Evolutionary conservation across 2,113 vertebrate species (phyloP).

Genomic region (Callithrix jacchus): DNA sequence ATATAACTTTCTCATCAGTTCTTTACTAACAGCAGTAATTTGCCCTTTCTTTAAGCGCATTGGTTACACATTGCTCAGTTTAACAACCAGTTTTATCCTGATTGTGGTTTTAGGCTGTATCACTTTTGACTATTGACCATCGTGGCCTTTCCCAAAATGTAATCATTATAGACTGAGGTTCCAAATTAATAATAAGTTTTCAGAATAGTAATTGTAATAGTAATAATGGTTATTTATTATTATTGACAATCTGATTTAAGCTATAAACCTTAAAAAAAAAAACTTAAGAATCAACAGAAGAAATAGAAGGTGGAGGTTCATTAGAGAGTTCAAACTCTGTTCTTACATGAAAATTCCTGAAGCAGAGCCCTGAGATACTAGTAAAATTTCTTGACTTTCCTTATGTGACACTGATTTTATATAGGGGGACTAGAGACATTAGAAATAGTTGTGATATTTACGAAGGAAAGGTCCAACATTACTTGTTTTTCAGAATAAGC

Average conservation of each 20-base stretch:
- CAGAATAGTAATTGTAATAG: background rate
- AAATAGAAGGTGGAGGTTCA: background rate
- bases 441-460: background rate
- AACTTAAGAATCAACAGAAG: background rate
- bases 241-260: constrained; percentile 5
- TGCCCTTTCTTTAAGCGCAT: constrained; percentile 1
- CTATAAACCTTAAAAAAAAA: background rate
- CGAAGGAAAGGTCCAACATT: background rate
- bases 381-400: constrained; percentile 10
- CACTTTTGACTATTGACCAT: background rate
- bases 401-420: background rate
- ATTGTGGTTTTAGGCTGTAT: constrained; percentile 4
- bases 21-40: background rate
- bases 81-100: constrained; percentile 18
- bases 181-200: constrained; percentile 43
- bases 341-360: background rate
- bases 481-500: constrained; percentile 13
- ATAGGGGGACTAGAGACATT: background rate
- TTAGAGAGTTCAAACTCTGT: background rate
- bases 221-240: background rate
- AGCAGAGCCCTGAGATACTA: background rate
- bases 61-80: background rate
- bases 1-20: background rate
- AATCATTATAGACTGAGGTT: constrained; percentile 23
- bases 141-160: constrained; percentile 31